Evolutionary conservation across 1,140 invertebrate species (phyloP).

Genomic region (Ceratina australensis): DNA sequence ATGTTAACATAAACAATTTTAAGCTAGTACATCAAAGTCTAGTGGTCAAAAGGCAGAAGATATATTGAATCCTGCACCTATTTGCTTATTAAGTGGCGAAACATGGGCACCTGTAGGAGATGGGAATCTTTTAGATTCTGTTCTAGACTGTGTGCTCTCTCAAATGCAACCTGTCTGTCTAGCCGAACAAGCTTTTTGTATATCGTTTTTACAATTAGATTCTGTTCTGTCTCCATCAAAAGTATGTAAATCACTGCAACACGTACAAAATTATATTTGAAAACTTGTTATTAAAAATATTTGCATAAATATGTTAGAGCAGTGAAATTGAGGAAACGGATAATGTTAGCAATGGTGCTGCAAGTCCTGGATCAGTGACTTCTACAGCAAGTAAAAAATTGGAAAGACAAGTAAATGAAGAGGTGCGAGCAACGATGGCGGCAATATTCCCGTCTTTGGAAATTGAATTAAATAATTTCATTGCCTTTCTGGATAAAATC

Average conservation of each 20-base stretch:
- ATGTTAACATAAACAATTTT: conserved; percentile 23
- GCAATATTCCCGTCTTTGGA: conserved; percentile 93
- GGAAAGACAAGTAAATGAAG: conserved; percentile 87
- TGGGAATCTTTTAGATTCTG: conserved; percentile 81
- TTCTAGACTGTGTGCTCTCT: conserved; percentile 90
- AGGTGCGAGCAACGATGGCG: conserved; percentile 91
- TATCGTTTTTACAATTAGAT: conserved; percentile 95
- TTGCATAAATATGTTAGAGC: conserved; percentile 47
- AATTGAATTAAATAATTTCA: conserved; percentile 91
- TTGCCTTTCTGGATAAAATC: conserved; percentile 90
- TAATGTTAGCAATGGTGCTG: conserved; percentile 65
- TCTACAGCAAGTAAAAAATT: conserved; percentile 82
- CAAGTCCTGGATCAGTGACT: conserved; percentile 73
- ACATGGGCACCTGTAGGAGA: conserved; percentile 73
- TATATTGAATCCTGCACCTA: conserved; percentile 71
- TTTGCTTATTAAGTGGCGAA: conserved; percentile 74
- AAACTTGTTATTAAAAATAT: conserved; percentile 11
- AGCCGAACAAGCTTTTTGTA: conserved; percentile 97
- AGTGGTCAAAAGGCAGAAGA: conserved; percentile 72
- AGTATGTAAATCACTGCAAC: conserved; percentile 59
- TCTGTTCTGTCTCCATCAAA: conserved; percentile 78
- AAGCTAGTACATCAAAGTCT: conserved; percentile 67
- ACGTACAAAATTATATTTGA: conserved; percentile 10
- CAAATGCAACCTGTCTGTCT: conserved; percentile 95
- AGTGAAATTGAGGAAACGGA: conserved; percentile 70